These are phyloP conservation scores for Drosophila kohkoa DNA, from an alignment of 1,140 invertebrate genomes.

Conservation along the genomic window DNA sequence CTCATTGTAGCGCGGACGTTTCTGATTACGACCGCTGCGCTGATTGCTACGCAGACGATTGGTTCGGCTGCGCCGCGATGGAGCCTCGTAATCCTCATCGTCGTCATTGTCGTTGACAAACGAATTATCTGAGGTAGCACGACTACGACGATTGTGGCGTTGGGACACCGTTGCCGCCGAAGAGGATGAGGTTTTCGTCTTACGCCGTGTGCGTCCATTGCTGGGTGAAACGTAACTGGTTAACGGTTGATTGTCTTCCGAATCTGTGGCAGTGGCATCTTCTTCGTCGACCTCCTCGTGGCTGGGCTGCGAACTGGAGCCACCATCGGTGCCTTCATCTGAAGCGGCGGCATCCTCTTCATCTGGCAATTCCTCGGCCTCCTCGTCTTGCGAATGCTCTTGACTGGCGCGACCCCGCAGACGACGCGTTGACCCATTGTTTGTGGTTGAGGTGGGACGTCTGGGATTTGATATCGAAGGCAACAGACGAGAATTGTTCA, in stretches of 20 bases:
- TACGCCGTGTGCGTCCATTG: constrained; percentile 57
- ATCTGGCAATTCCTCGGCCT: constrained; percentile 44
- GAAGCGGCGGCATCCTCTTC: constrained; percentile 69
- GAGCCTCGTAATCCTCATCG: constrained; percentile 72
- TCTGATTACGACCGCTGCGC: constrained; percentile 81
- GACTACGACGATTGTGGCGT: constrained; percentile 49
- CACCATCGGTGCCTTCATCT: constrained; percentile 76
- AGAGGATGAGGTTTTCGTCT: constrained; percentile 53
- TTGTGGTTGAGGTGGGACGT: constrained; percentile 76
- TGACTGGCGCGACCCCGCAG: constrained; percentile 69
- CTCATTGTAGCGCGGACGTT: constrained; percentile 88
- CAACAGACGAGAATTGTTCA: constrained; percentile 58
- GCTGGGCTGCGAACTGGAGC: constrained; percentile 63
- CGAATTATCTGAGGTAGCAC: constrained; percentile 64
- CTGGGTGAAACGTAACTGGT: constrained; percentile 73
- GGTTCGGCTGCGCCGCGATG: constrained; percentile 28
- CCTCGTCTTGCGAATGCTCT: constrained; percentile 62
- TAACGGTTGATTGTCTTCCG: constrained; percentile 86
- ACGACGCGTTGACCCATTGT: constrained; percentile 60
- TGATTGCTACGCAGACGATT: constrained; percentile 51
- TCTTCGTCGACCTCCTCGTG: constrained; percentile 62
- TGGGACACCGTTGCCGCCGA: constrained; percentile 33
- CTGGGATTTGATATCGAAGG: constrained; percentile 55
- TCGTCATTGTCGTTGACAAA: constrained; percentile 63
- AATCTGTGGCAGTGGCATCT: constrained; percentile 78